Evolutionary conservation across 2,888 invertebrate species (phyloP).

Genomic region (Dasysyrphus tricinctus): DNA sequence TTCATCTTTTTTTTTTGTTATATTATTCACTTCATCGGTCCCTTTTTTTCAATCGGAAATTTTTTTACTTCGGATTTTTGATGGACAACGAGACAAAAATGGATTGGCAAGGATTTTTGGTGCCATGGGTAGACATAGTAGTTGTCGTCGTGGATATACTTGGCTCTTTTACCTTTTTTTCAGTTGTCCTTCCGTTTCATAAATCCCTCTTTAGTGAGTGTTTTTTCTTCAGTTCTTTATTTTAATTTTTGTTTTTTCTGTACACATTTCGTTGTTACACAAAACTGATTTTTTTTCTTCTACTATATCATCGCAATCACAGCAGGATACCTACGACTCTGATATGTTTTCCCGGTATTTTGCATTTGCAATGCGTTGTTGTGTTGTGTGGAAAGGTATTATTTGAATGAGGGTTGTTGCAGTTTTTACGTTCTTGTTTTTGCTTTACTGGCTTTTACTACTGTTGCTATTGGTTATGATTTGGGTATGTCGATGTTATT

Average conservation of each 20-base stretch:
- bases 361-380: slow-evolving; percentile 59
- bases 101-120: slow-evolving; percentile 70
- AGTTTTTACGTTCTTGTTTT: slow-evolving; percentile 56
- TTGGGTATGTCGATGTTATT: slow-evolving; percentile 24
- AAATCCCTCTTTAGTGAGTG: slow-evolving; percentile 53
- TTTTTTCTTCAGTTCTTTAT: slow-evolving; percentile 28
- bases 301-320: slow-evolving; percentile 59
- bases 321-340: slow-evolving; percentile 71
- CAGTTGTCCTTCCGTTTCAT: slow-evolving; percentile 61
- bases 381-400: slow-evolving; percentile 22
- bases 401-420: slow-evolving; percentile 69
- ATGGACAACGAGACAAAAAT: slow-evolving; percentile 67
- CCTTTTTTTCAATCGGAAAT: slow-evolving; percentile 59
- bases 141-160: slow-evolving; percentile 56
- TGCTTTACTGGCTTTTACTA: slow-evolving; percentile 31
- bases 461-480: slow-evolving; percentile 59
- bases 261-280: slow-evolving; percentile 32
- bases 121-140: slow-evolving; percentile 29
- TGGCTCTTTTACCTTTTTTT: slow-evolving; percentile 36
- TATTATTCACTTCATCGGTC: slow-evolving; percentile 55
- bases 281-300: slow-evolving; percentile 37
- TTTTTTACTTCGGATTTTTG: slow-evolving; percentile 38
- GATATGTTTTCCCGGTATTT: slow-evolving; percentile 65
- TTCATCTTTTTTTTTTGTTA: slow-evolving; percentile 48
- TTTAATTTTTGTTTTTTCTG: slow-evolving; percentile 32